Conservation (phyloP, 2,888 invertebrate species). For the Idaea straminata region DNA sequence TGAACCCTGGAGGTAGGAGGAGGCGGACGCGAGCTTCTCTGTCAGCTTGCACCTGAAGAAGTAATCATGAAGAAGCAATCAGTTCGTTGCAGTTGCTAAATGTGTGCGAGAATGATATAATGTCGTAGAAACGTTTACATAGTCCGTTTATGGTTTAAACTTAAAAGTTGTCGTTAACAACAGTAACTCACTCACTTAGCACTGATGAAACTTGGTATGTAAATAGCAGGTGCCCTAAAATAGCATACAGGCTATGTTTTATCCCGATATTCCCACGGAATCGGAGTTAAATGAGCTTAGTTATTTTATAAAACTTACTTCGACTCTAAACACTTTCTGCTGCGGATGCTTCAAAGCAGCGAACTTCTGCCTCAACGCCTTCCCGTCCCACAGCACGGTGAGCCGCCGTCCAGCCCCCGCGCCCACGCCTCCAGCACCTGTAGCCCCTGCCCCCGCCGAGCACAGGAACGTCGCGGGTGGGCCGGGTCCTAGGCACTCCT, state of each 20-base stretch:
- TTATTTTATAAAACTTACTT: conserved; percentile 51
- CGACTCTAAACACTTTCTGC: conserved; percentile 84
- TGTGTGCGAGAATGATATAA: too few relatives aligned
- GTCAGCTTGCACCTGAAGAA: conserved; percentile 72
- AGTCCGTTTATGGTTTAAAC: too few relatives aligned
- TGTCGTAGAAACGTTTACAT: too few relatives aligned
- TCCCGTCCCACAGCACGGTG: conserved; percentile 85
- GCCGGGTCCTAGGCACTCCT: conserved; percentile 91
- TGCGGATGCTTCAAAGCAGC: conserved; percentile 86
- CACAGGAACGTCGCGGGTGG: conserved; percentile 84
- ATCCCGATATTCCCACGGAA: too few relatives aligned
- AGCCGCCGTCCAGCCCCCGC: conserved; percentile 80
- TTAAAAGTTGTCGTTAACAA: too few relatives aligned
- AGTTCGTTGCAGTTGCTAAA: too few relatives aligned
- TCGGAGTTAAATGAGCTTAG: background rate
- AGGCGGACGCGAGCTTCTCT: conserved; percentile 83
- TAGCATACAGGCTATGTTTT: too few relatives aligned
- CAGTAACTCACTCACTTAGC: too few relatives aligned
- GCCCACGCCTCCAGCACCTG: conserved; percentile 83
- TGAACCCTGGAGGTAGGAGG: conserved; percentile 89
- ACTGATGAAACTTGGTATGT: too few relatives aligned
- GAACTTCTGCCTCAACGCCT: conserved; percentile 81
- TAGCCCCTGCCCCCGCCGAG: conserved; percentile 81
- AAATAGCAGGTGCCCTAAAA: too few relatives aligned
- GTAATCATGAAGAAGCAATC: background rate